Base-by-base conservation (phyloP, 2,797 vertebrate genomes). In the Falco columbarius region DNA sequence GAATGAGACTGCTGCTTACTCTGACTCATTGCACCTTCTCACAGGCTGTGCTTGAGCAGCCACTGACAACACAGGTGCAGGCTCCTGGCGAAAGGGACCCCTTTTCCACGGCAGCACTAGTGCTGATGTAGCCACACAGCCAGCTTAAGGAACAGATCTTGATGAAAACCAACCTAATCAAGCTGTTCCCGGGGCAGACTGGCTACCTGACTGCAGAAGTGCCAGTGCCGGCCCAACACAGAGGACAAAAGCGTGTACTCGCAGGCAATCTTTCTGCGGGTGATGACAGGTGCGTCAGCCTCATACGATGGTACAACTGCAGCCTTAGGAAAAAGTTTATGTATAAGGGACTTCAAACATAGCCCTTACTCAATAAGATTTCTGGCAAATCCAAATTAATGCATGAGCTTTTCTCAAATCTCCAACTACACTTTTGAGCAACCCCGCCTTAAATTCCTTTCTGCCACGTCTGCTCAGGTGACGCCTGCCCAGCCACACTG, bases 1-100 rank as follows among this genome's bases (percentile, higher is more conserved):
- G 52, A 36, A 30, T 0, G 3, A 67, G 42, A 19, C 42, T 3
- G 32, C 26, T 17, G 56, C 65, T 10, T 10, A 13, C 22, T 0
- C 0, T 2, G 4, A 40, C 62, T 27, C 58, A 1, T 19, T 0
- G 15, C 73, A 29, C 0, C 21, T 6, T 29, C 61, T 30, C 34
- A 24, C 6, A 1, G 9, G 49, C 52, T 67, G 14, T 0, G 0
- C 55, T n/a, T 1, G 9, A 71, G 52, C 55, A 42, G 66, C 27
- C 9, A 0, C 73, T 36, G 56, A 59, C 44, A 0, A 29, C 23
- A 14, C 6, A 5, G 17, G 17, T 1, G 6, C 40, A 17, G 42
- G 30, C 11, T 38, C 27, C 59, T 3, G 24, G 36, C n/a, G 18
- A 65, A 74, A 24, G 20, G n/a, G 9, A 46, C 9, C 38, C 19